These are phyloP conservation scores for Coregonus sp. DNA, from an alignment of 2,797 vertebrate genomes.

Conservation along the genomic window DNA sequence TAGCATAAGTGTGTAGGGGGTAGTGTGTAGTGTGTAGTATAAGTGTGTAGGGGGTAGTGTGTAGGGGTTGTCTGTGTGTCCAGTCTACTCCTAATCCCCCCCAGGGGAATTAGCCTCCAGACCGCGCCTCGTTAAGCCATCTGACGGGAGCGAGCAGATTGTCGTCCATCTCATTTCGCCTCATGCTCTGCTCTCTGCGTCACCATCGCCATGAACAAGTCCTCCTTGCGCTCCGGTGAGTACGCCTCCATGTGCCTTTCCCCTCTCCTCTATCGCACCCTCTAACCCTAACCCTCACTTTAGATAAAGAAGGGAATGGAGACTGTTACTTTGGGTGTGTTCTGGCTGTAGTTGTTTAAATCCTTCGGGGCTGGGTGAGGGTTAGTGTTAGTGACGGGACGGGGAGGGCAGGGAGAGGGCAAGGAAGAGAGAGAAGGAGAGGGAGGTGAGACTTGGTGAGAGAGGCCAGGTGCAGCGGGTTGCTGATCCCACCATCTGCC, in stretches of 20 bases:
- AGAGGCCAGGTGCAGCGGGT: background rate
- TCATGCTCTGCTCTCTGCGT: conserved; percentile 47
- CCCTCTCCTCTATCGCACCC: background rate
- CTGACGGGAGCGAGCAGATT: conserved; percentile 75
- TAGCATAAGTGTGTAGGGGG: no score
- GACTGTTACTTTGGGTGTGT: background rate
- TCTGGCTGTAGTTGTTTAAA: background rate
- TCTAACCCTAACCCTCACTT: background rate
- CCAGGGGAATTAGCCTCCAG: conserved; percentile 68
- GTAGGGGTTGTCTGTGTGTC: no score
- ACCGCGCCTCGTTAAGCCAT: conserved; percentile 73
- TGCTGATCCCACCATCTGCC: background rate
- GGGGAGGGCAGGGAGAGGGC: background rate
- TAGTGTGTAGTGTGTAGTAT: no score
- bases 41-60: no score
- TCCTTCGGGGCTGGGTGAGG: background rate
- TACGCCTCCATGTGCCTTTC: conserved; percentile 1
- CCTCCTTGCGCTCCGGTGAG: background rate
- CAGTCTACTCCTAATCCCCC: background rate
- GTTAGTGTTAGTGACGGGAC: background rate
- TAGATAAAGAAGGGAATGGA: background rate
- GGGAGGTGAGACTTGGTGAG: background rate
- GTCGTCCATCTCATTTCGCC: conserved; percentile 65
- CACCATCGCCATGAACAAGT: background rate
- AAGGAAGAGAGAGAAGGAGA: background rate